A percentile compares a stretch with the other conserved stretches of the same genome.
These are phyloP conservation scores for Drosophila pallidifrons DNA, from an alignment of 1,140 invertebrate genomes.

Conservation along the genomic window DNA sequence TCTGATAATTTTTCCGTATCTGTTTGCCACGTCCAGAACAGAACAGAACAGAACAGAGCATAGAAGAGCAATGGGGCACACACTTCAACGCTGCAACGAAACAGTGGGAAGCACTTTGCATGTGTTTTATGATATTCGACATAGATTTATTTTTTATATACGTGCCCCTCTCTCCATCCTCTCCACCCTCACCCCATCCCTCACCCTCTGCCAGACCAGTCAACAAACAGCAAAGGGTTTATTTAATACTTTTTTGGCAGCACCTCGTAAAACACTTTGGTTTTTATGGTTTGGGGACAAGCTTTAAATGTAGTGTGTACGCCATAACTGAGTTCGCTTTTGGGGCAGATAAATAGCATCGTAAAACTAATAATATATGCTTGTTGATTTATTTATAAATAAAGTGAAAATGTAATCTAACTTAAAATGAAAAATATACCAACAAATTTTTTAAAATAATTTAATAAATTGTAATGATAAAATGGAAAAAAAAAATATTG, in stretches of 20 bases:
- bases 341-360: constrained; percentile 14
- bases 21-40: constrained; percentile 13
- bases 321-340: background rate
- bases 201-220: background rate
- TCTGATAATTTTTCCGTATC: constrained; percentile 73
- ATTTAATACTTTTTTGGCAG: constrained; percentile 40
- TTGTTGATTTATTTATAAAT: constrained; percentile 10
- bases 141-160: constrained; percentile 62
- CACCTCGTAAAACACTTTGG: constrained; percentile 76
- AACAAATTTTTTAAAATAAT: background rate
- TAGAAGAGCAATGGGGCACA: background rate
- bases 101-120: constrained; percentile 67
- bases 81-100: constrained; percentile 23
- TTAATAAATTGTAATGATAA: background rate
- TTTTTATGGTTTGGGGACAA: constrained; percentile 34
- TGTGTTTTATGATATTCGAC: constrained; percentile 70
- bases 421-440: background rate
- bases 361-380: constrained; percentile 3
- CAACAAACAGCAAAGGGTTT: constrained; percentile 29
- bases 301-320: background rate
- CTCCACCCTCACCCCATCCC: background rate
- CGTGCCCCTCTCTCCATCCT: background rate
- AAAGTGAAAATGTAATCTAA: background rate
- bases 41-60: background rate
- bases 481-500: background rate